phyloP scores from a whole-genome alignment of 37 sponge, comb jelly and placozoan genomes.

The Ephydatia muelleri region DNA sequence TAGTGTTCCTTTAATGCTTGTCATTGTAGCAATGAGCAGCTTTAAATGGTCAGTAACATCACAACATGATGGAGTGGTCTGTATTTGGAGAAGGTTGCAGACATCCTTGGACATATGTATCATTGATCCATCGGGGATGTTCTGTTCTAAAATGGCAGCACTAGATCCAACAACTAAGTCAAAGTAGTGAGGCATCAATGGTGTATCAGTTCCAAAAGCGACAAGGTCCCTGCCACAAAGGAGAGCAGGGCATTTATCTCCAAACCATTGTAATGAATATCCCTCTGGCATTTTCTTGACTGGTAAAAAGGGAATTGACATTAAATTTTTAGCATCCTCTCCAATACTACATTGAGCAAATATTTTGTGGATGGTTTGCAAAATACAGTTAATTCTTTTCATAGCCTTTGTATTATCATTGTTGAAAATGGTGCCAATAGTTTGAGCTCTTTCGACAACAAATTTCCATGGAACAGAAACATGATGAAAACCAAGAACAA shows the following conservation, averaged over 20 bases:
- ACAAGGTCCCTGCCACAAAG: not conserved
- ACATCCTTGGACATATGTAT: not conserved
- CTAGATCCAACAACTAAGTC: conserved; percentile 22
- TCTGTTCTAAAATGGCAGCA: not conserved
- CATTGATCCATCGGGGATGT: not conserved
- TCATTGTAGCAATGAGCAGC: not conserved
- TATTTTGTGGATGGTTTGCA: not conserved
- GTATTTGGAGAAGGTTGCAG: conserved; percentile 9
- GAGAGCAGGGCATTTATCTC: not conserved
- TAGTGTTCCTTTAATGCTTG: too few relatives aligned
- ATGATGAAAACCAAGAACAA: conserved; percentile 35
- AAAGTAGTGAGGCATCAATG: not conserved
- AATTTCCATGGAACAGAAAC: conserved; percentile 28
- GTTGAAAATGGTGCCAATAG: not conserved
- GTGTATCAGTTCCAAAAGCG: not conserved
- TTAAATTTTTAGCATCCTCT: not conserved
- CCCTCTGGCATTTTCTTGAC: conserved; percentile 40
- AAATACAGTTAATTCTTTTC: conserved; percentile 7
- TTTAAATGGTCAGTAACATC: conserved; percentile 2
- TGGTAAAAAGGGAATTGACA: conserved; percentile 39
- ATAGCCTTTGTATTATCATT: conserved; percentile 16
- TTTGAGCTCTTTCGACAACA: conserved; percentile 50
- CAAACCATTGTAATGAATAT: conserved; percentile 36
- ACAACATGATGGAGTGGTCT: not conserved
- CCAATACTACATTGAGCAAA: not conserved